Evolutionary conservation across 53 echinoderm and acorn worm species (phyloP), one percentile per base, ranked within the genome.

Genomic region (Hippasteria phrygiana): DNA sequence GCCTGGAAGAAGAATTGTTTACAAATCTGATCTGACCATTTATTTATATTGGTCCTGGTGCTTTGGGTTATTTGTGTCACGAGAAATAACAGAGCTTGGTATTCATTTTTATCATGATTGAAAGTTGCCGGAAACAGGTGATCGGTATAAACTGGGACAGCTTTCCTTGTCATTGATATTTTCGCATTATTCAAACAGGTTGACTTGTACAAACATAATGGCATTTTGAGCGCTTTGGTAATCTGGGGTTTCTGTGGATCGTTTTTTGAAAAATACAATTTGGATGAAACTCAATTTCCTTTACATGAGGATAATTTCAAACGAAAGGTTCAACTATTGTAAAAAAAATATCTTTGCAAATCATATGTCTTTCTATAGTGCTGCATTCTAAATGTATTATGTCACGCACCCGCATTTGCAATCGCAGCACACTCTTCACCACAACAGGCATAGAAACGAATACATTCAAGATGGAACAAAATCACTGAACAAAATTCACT

Each of bases 61-160:
- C 51, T 27, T 8, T 33, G 66, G 70, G 71, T 35, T 43, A 85
- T 65, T 83, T 80, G 36, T 34, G 83, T 33, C 76, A 51, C 10
- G 11, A 14, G 16, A 26, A 1, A 43, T 42, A 42, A 43, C 27
- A 42, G 43, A 17, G 33, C 14, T 76, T 3, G 13, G 32, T 24
- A 34, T 73, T 5, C 45, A 43, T 26, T 43, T 18, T 42, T 3
- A 26, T 73, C 42, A 42, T 73, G 20, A 40, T 43, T 73, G 41
- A 40, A 40, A 40, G 39, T 43, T 43, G 18, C 11, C n/a, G 27
- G 18, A 73, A 73, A 40, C 73, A 73, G 26, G 73, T 73, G 20
- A 3, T 26, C 59, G 3, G 26, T 22, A 11, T 7, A 45, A n/a
- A 20, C 51, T 17, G 1, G 16, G 12, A 51, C 9, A 51, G 2